Conservation (phyloP, 2,888 invertebrate species). For the Epinotia bilunana region DNA sequence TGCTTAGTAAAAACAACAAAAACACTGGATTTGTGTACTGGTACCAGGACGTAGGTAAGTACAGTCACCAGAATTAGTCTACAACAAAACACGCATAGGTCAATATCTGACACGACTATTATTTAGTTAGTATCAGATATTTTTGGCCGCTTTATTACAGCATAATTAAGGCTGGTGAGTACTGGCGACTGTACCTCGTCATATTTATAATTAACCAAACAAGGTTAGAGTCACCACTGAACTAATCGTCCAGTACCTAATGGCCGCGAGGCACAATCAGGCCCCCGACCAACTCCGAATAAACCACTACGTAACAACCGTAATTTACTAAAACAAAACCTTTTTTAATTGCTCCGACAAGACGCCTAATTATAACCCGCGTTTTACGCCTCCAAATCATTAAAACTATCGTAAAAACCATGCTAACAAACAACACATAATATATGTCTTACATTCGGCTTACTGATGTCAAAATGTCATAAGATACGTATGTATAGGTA, state of each 20-base stretch:
- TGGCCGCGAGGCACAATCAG: conserved; percentile 15
- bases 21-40: too few species aligned
- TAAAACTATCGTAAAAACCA: conserved; percentile 45
- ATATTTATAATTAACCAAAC: not conserved
- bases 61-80: too few species aligned
- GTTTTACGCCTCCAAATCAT: conserved; percentile 47
- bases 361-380: conserved; percentile 30
- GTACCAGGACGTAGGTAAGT: too few species aligned
- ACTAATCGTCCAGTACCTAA: conserved; percentile 18
- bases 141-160: too few species aligned
- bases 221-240: not conserved
- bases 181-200: not conserved
- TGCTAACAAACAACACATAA: conserved; percentile 10
- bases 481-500: not conserved
- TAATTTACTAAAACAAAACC: conserved; percentile 25
- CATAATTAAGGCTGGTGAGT: too few species aligned
- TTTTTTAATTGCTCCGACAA: conserved; percentile 29
- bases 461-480: not conserved
- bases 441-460: not conserved
- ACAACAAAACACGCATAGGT: too few species aligned
- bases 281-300: not conserved
- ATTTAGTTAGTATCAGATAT: too few species aligned
- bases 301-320: conserved; percentile 2
- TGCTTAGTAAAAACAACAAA: too few species aligned
- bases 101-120: too few species aligned